These are phyloP conservation scores for Esox niger DNA, from an alignment of 2,113 vertebrate species.

Conservation along the genomic window DNA sequence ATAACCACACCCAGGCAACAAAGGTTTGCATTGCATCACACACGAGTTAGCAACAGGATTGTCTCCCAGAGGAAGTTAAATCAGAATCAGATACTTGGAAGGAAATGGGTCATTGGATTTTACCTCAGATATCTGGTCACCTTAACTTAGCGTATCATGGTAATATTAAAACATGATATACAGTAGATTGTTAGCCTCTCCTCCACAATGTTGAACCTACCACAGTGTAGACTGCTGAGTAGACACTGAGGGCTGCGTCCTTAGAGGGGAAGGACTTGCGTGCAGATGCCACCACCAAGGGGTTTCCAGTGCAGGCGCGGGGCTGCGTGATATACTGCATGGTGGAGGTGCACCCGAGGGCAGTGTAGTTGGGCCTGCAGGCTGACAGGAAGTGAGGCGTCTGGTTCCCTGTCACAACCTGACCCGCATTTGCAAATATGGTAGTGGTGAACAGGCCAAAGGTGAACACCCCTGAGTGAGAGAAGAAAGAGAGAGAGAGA, in stretches of 20 bases:
- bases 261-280: slow-evolving; percentile 90
- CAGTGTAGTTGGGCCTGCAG: slow-evolving; percentile 89
- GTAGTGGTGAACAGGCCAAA: slow-evolving; percentile 88
- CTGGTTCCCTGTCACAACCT: slow-evolving; percentile 88
- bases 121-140: no score
- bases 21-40: no score
- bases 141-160: no score
- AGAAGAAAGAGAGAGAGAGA: not conserved
- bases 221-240: slow-evolving; percentile 82
- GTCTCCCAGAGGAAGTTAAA: no score
- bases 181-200: not conserved
- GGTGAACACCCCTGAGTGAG: slow-evolving; percentile 79
- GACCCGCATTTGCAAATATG: slow-evolving; percentile 89
- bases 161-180: not conserved
- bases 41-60: no score
- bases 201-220: slow-evolving; percentile 63
- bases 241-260: slow-evolving; percentile 84
- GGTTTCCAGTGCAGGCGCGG: slow-evolving; percentile 83
- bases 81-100: no score
- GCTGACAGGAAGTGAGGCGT: slow-evolving; percentile 88
- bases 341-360: slow-evolving; percentile 79
- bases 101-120: no score
- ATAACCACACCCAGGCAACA: no score
- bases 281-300: slow-evolving; percentile 75
- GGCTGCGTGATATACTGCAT: slow-evolving; percentile 80